Evolutionary conservation across 2,797 vertebrate species (phyloP).

Genomic region (Urosaurus nigricauda): DNA sequence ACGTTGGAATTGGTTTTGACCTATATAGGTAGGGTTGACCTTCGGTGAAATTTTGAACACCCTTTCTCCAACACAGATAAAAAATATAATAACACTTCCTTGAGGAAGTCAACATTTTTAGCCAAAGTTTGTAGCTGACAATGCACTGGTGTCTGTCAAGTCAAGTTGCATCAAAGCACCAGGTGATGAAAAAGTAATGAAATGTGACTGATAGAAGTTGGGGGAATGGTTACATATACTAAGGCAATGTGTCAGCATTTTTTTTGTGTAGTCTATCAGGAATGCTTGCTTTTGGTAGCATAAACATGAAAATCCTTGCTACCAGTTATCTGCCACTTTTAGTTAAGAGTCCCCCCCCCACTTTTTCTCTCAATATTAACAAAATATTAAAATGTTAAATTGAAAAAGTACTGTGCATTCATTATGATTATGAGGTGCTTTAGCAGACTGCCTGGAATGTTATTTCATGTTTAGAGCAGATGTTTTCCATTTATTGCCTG

Average conservation of each 20-base stretch:
- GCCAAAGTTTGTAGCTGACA: slow-evolving; percentile 74
- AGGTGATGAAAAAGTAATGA: slow-evolving; percentile 78
- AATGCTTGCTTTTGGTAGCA: slow-evolving; percentile 66
- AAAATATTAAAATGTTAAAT: too few relatives aligned
- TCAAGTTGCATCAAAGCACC: slow-evolving; percentile 75
- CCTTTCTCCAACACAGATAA: background rate
- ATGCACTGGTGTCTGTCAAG: slow-evolving; percentile 75
- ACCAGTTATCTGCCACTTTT: rapidly evolving
- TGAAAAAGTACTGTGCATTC: background rate
- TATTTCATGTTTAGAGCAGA: background rate
- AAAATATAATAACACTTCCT: slow-evolving; percentile 31
- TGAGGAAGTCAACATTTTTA: slow-evolving; percentile 62
- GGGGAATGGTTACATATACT: slow-evolving; percentile 67
- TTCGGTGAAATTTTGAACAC: background rate
- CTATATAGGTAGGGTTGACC: background rate
- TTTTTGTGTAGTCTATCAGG: slow-evolving; percentile 76
- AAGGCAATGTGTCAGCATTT: slow-evolving; percentile 74
- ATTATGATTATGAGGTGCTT: too few relatives aligned
- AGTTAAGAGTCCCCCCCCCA: background rate
- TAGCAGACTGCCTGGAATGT: background rate
- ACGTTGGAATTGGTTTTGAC: background rate
- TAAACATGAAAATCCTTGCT: slow-evolving; percentile 37
- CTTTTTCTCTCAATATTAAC: background rate
- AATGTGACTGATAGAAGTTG: slow-evolving; percentile 78
- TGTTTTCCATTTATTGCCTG: background rate